These are phyloP conservation scores for Agrochola macilenta DNA, from an alignment of 2,888 invertebrate species.

Conservation along the genomic window DNA sequence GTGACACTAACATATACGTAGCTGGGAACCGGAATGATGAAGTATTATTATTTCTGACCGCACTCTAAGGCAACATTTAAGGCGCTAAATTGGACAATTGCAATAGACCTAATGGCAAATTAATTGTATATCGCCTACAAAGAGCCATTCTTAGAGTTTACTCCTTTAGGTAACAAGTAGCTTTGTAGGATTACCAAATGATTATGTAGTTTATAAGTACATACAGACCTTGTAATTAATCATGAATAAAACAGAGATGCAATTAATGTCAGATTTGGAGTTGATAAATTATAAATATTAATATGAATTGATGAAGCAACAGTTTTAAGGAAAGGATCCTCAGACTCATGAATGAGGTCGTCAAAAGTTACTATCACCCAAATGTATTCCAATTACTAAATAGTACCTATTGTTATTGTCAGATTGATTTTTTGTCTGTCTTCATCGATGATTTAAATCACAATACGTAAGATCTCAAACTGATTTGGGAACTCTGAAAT, in stretches of 20 bases:
- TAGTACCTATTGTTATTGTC: not conserved
- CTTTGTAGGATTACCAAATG: conserved; percentile 26
- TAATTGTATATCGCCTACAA: conserved; percentile 39
- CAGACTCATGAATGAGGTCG: not conserved
- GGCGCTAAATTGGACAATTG: conserved; percentile 42
- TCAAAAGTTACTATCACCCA: not conserved
- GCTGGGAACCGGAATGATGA: not conserved
- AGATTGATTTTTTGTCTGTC: not conserved
- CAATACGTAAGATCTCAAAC: not conserved
- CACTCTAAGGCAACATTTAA: conserved; percentile 12
- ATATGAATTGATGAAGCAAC: not conserved
- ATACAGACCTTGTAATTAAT: conserved; percentile 30
- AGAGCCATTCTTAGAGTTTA: conserved; percentile 11
- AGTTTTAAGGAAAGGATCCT: not conserved
- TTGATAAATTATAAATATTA: conserved; percentile 1
- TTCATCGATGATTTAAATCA: not conserved
- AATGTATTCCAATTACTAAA: not conserved
- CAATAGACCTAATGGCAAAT: conserved; percentile 37
- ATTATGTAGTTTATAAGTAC: not conserved
- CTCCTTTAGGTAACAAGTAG: conserved; percentile 20
- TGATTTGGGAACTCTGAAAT: not conserved
- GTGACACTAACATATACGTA: not conserved
- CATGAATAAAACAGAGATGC: conserved; percentile 18
- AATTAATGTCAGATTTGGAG: conserved; percentile 15
- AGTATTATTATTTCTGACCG: not conserved